phyloP scores from a whole-genome alignment of 2,797 vertebrate genomes.

The Rhodeus uyekii region DNA sequence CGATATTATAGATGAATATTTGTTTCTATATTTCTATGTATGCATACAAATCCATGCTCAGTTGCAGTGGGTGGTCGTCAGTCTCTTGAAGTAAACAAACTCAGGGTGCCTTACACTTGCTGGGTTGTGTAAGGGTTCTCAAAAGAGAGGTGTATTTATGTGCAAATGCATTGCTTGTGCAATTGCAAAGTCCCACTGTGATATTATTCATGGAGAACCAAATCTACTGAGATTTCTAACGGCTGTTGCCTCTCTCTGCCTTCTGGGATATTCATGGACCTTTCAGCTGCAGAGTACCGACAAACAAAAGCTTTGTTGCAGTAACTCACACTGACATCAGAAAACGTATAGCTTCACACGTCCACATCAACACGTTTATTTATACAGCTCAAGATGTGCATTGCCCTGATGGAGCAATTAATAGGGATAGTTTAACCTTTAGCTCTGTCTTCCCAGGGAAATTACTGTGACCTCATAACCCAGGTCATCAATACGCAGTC shows the following conservation, averaged over 20 bases:
- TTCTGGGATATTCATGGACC: conserved; percentile 66
- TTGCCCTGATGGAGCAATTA: conserved; percentile 69
- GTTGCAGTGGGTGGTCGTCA: conserved; percentile 33
- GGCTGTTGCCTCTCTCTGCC: conserved; percentile 49
- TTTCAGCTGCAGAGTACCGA: conserved; percentile 56
- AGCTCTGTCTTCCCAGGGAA: conserved; percentile 70
- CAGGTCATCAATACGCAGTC: conserved; percentile 72
- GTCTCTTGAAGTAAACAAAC: conserved; percentile 50
- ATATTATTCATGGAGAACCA: conserved; percentile 71
- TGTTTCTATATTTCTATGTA: not conserved
- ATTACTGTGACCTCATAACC: conserved; percentile 73
- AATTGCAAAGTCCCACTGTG: conserved; percentile 60
- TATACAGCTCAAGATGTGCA: conserved; percentile 49
- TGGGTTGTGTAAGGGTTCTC: conserved; percentile 43
- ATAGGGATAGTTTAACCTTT: conserved; percentile 79
- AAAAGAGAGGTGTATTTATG: conserved; percentile 64
- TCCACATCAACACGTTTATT: conserved; percentile 33
- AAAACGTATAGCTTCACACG: conserved; percentile 41
- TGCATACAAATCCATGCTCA: not conserved
- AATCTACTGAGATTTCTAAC: conserved; percentile 59
- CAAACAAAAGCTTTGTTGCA: conserved; percentile 59
- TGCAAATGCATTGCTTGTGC: conserved; percentile 65
- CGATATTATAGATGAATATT: conserved; percentile 33
- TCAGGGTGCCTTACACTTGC: conserved; percentile 32
- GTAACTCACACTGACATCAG: conserved; percentile 60